Evolutionary conservation across 2,113 vertebrate genomes (phyloP), one percentile per base, ranked within the genome.

Genomic region (Phalacrocorax aristotelis): DNA sequence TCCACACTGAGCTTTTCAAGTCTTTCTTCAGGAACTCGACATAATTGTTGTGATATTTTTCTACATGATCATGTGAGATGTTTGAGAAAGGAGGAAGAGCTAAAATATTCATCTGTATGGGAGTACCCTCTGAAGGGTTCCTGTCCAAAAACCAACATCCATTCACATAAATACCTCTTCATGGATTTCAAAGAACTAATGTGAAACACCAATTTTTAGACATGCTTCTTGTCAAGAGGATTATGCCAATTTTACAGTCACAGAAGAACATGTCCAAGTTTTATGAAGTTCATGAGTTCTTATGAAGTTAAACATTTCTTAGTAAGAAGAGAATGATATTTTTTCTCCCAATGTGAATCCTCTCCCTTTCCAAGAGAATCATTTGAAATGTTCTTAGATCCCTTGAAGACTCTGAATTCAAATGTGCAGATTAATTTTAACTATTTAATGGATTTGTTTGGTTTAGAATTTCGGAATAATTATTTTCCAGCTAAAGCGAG

Each of bases 21-120:
- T 4, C 7, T 72, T 80, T 72, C n/a, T 58, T 79, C 61, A 76
- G 40, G 34, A 76, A 44, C 9, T 10, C 36, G 20, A 9, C 27
- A 32, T 3, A 54, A 77, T 3, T 1, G n/a, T 46, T 0, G 0
- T n/a, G 29, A 48, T 13, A 13, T 3, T 36, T 80, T 83, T 46
- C 27, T 22, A 21, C 13, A 42, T 26, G 22, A 72, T 27, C 34
- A 38, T 38, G 11, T 19, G n/a, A 60, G 11, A 19, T 13, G 2
- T 36, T 46, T 76, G n/a, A 77, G 44, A 55, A 89, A 44, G 9
- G 8, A 83, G 3, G 1, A 18, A 80, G 12, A 71, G 13, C 4
- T 48, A 68, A 76, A 71, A 46, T 32, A 5, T 51, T 88, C 3
- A 10, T 77, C 21, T 80, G 36, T 12, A 12, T 44, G 23, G 26